These are phyloP conservation scores for Andrena bucephala DNA, from an alignment of 2,888 invertebrate genomes.

Conservation along the genomic window DNA sequence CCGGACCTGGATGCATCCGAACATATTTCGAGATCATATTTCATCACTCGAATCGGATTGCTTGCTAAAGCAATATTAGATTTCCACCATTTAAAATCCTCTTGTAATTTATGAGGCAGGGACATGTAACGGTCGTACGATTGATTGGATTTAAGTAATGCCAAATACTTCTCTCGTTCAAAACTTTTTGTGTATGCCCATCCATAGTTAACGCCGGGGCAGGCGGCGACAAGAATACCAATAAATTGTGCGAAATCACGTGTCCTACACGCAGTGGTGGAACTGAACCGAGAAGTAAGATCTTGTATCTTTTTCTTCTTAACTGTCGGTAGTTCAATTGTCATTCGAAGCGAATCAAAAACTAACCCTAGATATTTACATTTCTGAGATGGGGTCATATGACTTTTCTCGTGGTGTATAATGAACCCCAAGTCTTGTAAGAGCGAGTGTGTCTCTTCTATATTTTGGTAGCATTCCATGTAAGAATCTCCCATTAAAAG, in stretches of 20 bases:
- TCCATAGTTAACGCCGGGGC: constrained; percentile 11
- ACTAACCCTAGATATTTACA: constrained; percentile 25
- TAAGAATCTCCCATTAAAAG: constrained; percentile 24
- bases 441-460: not conserved
- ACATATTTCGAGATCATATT: constrained; percentile 16
- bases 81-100: not conserved
- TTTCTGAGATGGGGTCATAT: not conserved
- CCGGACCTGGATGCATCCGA: constrained; percentile 30
- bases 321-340: constrained; percentile 1
- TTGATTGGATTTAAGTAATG: constrained; percentile 8
- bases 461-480: not conserved
- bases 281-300: not conserved
- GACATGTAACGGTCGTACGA: constrained; percentile 5
- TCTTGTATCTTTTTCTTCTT: not conserved
- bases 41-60: constrained; percentile 4
- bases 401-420: constrained; percentile 9
- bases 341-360: not conserved
- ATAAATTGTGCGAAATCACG: constrained; percentile 8
- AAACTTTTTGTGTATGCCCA: not conserved
- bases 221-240: not conserved
- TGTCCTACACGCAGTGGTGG: constrained; percentile 2
- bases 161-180: constrained; percentile 16
- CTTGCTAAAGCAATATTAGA: not conserved
- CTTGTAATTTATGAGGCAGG: not conserved
- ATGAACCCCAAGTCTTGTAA: constrained; percentile 17